Conservation (phyloP, 2,797 vertebrate genomes). For the Aeoliscus strigatus region DNA sequence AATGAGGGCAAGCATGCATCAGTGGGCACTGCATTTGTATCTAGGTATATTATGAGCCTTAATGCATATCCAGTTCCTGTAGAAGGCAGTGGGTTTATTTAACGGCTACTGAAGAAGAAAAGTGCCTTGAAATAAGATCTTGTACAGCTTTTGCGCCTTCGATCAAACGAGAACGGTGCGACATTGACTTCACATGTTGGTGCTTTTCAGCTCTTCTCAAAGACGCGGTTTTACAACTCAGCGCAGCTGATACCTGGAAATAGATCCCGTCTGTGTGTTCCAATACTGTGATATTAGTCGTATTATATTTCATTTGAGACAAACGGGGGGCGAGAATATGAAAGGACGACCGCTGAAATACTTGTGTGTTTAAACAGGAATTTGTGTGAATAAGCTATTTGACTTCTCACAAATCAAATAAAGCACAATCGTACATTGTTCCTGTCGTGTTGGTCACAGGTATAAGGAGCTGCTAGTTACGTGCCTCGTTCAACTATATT, state of each 20-base stretch:
- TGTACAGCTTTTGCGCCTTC: slow-evolving; percentile 62
- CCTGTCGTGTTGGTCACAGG: slow-evolving; percentile 15
- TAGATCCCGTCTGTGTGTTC: slow-evolving; percentile 58
- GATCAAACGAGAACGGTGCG: slow-evolving; percentile 49
- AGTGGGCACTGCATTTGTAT: slow-evolving; percentile 70
- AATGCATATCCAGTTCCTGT: slow-evolving; percentile 68
- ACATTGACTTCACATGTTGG: slow-evolving; percentile 59
- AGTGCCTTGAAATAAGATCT: slow-evolving; percentile 75
- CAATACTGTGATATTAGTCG: slow-evolving; percentile 69
- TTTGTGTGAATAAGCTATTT: slow-evolving; percentile 53
- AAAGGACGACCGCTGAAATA: slow-evolving; percentile 60
- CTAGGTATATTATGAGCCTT: slow-evolving; percentile 66
- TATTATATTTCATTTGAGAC: slow-evolving; percentile 50
- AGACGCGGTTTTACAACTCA: slow-evolving; percentile 55
- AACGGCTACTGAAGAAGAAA: slow-evolving; percentile 60
- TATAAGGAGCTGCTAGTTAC: too few relatives aligned
- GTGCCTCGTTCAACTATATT: too few relatives aligned
- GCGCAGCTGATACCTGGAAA: slow-evolving; percentile 51
- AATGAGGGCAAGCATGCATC: slow-evolving; percentile 64
- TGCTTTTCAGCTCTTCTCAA: slow-evolving; percentile 75
- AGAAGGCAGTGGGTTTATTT: slow-evolving; percentile 56
- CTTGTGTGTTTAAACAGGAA: slow-evolving; percentile 64
- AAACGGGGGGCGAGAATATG: slow-evolving; percentile 46
- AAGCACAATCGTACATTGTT: slow-evolving; percentile 68
- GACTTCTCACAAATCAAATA: slow-evolving; percentile 68